A percentile compares a stretch with the other conserved stretches of the same genome.
Conservation (phyloP, 2,888 invertebrate genomes). For the Machimus atricapillus region DNA sequence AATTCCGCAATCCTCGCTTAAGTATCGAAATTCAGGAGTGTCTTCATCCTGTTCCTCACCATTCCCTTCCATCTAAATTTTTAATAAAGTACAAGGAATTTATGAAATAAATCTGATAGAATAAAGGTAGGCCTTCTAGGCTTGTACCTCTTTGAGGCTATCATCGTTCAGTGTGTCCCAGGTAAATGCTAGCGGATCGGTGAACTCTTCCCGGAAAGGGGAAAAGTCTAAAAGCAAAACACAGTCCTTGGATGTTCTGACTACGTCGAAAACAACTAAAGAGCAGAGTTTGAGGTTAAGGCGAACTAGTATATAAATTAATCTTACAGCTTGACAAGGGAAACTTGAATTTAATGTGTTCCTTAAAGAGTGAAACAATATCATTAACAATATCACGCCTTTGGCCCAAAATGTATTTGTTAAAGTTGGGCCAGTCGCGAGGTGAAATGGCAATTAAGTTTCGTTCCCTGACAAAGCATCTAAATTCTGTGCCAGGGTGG, state of each 20-base stretch:
- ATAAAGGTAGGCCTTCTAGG: background rate
- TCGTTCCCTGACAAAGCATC: slow-evolving; percentile 49
- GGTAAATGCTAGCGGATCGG: slow-evolving; percentile 48
- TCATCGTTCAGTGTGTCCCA: slow-evolving; percentile 46
- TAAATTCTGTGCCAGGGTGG: slow-evolving; percentile 49
- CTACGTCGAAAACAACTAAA: slow-evolving; percentile 49
- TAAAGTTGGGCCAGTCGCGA: slow-evolving; percentile 50
- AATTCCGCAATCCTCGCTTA: slow-evolving; percentile 47
- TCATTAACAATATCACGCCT: slow-evolving; percentile 48
- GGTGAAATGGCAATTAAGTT: slow-evolving; percentile 49
- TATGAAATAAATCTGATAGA: background rate
- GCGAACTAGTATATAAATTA: background rate
- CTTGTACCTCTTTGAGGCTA: background rate
- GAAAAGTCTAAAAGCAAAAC: slow-evolving; percentile 49
- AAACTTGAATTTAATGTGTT: slow-evolving; percentile 48
- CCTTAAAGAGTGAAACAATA: slow-evolving; percentile 48
- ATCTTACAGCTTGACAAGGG: slow-evolving; percentile 48
- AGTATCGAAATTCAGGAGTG: slow-evolving; percentile 50
- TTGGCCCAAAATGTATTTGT: slow-evolving; percentile 46
- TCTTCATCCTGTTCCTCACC: background rate
- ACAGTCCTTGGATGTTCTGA: slow-evolving; percentile 47
- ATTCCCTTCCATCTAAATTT: background rate
- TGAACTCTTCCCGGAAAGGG: slow-evolving; percentile 46
- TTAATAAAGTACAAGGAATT: background rate
- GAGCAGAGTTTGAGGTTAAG: background rate